phyloP scores from a whole-genome alignment of 2,113 vertebrate species.

The Corythornis cristatus region DNA sequence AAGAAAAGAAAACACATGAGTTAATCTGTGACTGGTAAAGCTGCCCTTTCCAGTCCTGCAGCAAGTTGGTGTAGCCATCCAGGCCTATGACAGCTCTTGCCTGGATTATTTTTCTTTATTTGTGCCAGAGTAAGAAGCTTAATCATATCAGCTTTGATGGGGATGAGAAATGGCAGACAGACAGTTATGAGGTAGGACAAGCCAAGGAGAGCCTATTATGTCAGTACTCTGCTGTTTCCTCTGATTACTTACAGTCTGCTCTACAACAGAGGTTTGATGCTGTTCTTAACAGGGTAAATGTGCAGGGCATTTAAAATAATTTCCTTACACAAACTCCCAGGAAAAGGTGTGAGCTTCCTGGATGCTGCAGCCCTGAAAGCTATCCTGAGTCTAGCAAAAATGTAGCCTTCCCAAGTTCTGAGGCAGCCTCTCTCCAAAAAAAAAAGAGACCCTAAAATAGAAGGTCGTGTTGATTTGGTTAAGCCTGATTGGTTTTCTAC shows the following conservation, averaged over 20 bases:
- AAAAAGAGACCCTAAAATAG: not conserved
- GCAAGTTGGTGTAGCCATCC: not conserved
- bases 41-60: conserved; percentile 6
- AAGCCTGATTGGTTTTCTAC: not conserved
- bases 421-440: not conserved
- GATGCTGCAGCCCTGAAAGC: not conserved
- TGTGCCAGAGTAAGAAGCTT: conserved; percentile 3
- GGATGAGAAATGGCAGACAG: conserved; percentile 26
- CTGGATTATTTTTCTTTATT: conserved; percentile 8
- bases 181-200: not conserved
- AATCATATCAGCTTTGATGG: conserved; percentile 3
- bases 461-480: not conserved
- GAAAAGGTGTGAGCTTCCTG: not conserved
- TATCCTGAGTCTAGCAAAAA: not conserved
- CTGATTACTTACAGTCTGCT: not conserved
- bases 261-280: not conserved
- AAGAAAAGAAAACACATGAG: not conserved
- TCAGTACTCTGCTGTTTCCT: not conserved
- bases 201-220: conserved; percentile 3
- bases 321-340: not conserved
- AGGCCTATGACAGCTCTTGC: not conserved
- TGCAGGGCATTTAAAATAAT: not conserved
- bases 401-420: not conserved
- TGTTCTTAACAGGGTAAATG: not conserved
- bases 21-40: not conserved